Evolutionary conservation across 2,113 vertebrate species (phyloP), one percentile per base, ranked within the genome.

Genomic region (Misgurnus mizolepis): DNA sequence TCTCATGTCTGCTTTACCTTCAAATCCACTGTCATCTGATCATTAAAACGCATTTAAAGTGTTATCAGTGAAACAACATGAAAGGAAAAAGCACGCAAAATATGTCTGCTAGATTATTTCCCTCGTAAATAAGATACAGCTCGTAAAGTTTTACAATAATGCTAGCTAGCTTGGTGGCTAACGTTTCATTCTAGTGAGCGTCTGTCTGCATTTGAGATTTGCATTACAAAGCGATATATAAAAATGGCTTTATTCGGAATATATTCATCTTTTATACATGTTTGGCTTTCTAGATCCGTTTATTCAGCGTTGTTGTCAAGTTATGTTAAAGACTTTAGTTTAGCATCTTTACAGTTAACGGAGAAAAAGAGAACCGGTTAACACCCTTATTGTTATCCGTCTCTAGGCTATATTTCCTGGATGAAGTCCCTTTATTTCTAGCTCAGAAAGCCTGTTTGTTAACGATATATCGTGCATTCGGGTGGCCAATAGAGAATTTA

Each of bases 151-250:
- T 60, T 58, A 4, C 22, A 65, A 0, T 50, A 9, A 22, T 50
- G 70, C 49, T 82, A 65, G 83, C 18, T 75, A 61, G 79, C 70
- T 49, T 18, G 45, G 47, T 22, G 34, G 74, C 74, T 76, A 76
- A 41, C 10, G 47, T 15, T 76, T 66, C 34, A 65, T 76, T 53
- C 45, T 76, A 17, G 56, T 10, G 43, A 64, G 2, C 40, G 27
- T 40, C 61, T 7, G 43, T 43, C 3, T n/a, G 27, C 12, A 8
- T 50, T 75, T 27, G 22, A 65, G 43, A 39, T 53, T 40, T 53
- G 43, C 22, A 5, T 53, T 64, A 17, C 41, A 41, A 12, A 6
- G 10, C 9, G 0, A 66, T 0, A 8, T 65, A 58, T 60, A n/a
- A 18, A 76, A 18, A 27, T 6, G 6, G 14, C 14, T 6, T 2